Evolutionary conservation across 64 coral and sea anemone species (phyloP), one percentile per base, ranked within the genome.

Genomic region (Acropora tenuis): DNA sequence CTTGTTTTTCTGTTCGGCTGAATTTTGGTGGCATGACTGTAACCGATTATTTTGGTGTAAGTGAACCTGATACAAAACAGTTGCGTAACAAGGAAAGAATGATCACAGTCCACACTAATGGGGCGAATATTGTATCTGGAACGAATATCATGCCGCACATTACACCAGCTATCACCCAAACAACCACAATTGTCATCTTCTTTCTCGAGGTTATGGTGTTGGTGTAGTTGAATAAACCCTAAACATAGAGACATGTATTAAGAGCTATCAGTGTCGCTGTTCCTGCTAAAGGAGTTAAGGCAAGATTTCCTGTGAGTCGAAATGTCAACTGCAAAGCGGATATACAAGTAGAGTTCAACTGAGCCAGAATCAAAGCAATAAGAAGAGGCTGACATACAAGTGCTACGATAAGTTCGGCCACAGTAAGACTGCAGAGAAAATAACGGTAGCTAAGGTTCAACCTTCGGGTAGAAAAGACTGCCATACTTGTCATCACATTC

Each of bases 301-400:
- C 89, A 41, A 98, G 88, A 68, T 95, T 98, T 2, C 94, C 91
- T 17, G 95, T 47, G 63, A 75, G 16, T 3, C 94, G 90, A 78
- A 95, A 98, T 9, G 47, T 90, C 16, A 83, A 86, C n/a, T 82
- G 50, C 1, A 93, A 60, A 15, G 16, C 42, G 6, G 61, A 63
- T 58, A 90, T 40, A 78, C 97, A 98, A 19, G 75, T 47, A 2
- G 49, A 75, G 10, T 88, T 69, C 0, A 87, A 73, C 53, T 76
- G 92, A 18, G 71, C 78, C 49, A 78, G 45, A 11, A 98, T 17
- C 52, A 98, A 58, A n/a, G 77, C 91, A 16, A 74, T 78, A 9
- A 98, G 66, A 57, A 98, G 80, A 2, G 97, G 97, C 65, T 98
- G 97, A 73, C 19, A 90, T 11, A 91, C 66, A 8, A 89, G 40